Conservation (phyloP, 2,888 invertebrate species). For the Callyntrura guangdongensis region DNA sequence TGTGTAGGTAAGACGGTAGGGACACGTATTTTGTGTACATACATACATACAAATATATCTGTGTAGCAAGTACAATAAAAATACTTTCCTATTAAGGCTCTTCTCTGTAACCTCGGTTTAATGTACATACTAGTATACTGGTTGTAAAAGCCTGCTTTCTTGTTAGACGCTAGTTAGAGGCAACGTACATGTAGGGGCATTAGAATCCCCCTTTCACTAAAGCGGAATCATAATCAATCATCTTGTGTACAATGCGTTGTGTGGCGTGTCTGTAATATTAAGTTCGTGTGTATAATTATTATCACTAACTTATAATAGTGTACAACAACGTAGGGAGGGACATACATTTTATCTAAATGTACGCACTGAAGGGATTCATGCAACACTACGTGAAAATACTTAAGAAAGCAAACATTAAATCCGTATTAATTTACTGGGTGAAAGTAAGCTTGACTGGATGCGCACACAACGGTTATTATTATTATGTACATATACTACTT, state of each 20-base stretch:
- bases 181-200: slow-evolving; percentile 25
- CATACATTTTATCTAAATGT: not conserved
- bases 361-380: not conserved
- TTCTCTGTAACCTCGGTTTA: not conserved
- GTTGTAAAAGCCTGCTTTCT: slow-evolving; percentile 9
- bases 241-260: slow-evolving; percentile 54
- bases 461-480: too few species aligned
- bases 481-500: not conserved
- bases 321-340: not conserved
- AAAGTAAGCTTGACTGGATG: slow-evolving; percentile 34
- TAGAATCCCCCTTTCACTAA: slow-evolving; percentile 38
- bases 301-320: not conserved
- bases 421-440: slow-evolving; percentile 50
- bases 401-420: slow-evolving; percentile 40
- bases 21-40: not conserved
- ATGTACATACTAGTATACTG: slow-evolving; percentile 7
- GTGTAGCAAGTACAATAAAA: not conserved
- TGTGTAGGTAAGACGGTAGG: not conserved
- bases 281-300: slow-evolving; percentile 31
- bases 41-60: not conserved
- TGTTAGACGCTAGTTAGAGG: slow-evolving; percentile 3
- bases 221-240: slow-evolving; percentile 53
- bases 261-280: slow-evolving; percentile 50
- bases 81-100: too few species aligned
- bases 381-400: slow-evolving; percentile 3